These are phyloP conservation scores for Ginglymostoma cirratum DNA, from an alignment of 2,113 vertebrate species.

Conservation along the genomic window DNA sequence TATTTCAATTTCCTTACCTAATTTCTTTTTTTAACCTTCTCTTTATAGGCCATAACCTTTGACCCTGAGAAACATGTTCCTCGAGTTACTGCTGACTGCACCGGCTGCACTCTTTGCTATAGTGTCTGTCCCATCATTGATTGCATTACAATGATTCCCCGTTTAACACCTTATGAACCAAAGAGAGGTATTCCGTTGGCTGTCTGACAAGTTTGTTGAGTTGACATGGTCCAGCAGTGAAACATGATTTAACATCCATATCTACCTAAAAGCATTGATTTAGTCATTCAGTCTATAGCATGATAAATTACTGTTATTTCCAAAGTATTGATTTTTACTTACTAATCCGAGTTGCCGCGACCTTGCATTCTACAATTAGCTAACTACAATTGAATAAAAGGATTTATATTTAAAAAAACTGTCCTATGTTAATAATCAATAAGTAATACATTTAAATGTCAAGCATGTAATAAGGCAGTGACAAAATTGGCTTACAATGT, in stretches of 20 bases:
- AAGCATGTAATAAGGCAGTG: slow-evolving; percentile 38
- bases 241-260: slow-evolving; percentile 41
- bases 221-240: slow-evolving; percentile 44
- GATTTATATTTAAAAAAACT: slow-evolving; percentile 34
- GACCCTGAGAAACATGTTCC: slow-evolving; percentile 82
- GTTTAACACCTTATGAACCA: slow-evolving; percentile 72
- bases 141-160: slow-evolving; percentile 88
- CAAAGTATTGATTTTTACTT: slow-evolving; percentile 38
- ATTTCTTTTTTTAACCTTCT: slow-evolving; percentile 46
- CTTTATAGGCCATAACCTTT: slow-evolving; percentile 80
- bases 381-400: slow-evolving; percentile 45
- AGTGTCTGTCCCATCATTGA: slow-evolving; percentile 88
- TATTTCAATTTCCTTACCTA: neutral
- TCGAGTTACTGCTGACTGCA: slow-evolving; percentile 72
- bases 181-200: slow-evolving; percentile 76
- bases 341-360: neutral
- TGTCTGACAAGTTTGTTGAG: slow-evolving; percentile 59
- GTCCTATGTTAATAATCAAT: neutral
- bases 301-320: slow-evolving; percentile 47
- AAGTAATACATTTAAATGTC: neutral
- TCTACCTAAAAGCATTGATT: slow-evolving; percentile 46
- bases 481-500: neutral
- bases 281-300: slow-evolving; percentile 50
- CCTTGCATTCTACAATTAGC: slow-evolving; percentile 51
- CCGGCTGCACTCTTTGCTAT: slow-evolving; percentile 81